Evolutionary conservation across 2,888 invertebrate genomes (phyloP), one percentile per base, ranked within the genome.

Genomic region (Chloroclysta siterata): DNA sequence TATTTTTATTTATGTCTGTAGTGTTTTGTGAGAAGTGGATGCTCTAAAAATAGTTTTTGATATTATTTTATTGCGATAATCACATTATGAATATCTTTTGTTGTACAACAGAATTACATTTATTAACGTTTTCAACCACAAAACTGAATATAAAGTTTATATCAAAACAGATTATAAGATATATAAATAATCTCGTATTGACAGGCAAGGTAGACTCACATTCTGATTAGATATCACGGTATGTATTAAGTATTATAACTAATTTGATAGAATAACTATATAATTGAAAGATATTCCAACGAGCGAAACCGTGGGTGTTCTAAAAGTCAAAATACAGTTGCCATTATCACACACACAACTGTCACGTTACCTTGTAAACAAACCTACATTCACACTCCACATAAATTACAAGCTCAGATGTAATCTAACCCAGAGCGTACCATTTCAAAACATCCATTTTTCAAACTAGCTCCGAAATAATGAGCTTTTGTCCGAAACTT

Each of bases 401-500:
- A 66, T 61, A 66, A 59, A 63, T 59, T 46, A 66, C 56, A 44
- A 62, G 33, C 57, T 44, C 51, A 58, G 61, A 65, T 65, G 65
- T 62, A 63, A 66, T 60, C 60, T 54, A 48, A 60, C 15, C 60
- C 53, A 63, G 57, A 60, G 60, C 58, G 66, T 51, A 65, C 53
- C 48, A 68, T 68, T 69, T 69, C 68, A 68, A 68, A 69, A 64
- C 71, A 65, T 53, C 65, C 58, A 69, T 69, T 68, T 71, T 65
- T 72, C 70, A 68, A 70, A 68, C 65, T 65, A 71, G 66, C 66
- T 67, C 61, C 60, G 53, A 60, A 65, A 72, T 72, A 72, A 72
- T 72, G 68, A 72, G 72, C 72, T 68, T 72, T 72, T 72, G 72
- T 72, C 60, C 65, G 60, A 55, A 72, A 67, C 58, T 68, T 70